Evolutionary conservation across 2,113 vertebrate genomes (phyloP), one percentile per base, ranked within the genome.

Genomic region (Pseudorasbora parva): DNA sequence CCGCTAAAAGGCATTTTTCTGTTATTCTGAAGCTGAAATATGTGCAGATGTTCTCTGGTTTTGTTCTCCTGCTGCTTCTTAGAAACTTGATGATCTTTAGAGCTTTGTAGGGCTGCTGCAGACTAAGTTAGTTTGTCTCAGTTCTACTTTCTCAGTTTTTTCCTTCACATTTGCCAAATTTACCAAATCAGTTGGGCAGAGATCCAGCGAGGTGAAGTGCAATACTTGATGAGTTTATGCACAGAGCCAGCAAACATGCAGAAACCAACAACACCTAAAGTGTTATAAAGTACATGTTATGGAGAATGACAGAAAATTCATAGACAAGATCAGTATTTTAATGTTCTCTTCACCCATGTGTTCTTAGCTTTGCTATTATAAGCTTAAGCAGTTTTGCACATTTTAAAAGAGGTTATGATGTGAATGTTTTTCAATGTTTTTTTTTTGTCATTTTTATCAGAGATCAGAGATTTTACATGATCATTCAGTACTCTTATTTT

Each of bases 1-100:
- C 76, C 81, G 71, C 68, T 88, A 71, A 43, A 87, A 89, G 73
- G 60, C 84, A 84, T 87, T 60, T 82, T 59, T 54, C 66, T 77
- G 60, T 78, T 81, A 80, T n/a, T 68, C 56, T 82, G 62, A 54
- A 82, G 73, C 80, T 83, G 80, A 73, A 86, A 85, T 86, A 83
- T 69, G 82, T 62, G 51, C 56, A 3, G 15, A 54, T 49, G 80
- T 73, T 71, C 37, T 54, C 21, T 15, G 54, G 43, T 27, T n/a
- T 74, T 49, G 21, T 8, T 41, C 45, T 60, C 69, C 57, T 71
- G 64, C 81, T 76, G 83, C 33, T 81, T 17, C 37, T 78, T 76
- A 78, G 68, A 56, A 30, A 37, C 56, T 25, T 47, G 49, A 23
- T 87, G 71, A 87, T 82, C 82, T 79, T 81, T 83, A 27, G 49